Base-by-base conservation (phyloP, 2,797 vertebrate genomes). In the Holocentrus rufus region DNA sequence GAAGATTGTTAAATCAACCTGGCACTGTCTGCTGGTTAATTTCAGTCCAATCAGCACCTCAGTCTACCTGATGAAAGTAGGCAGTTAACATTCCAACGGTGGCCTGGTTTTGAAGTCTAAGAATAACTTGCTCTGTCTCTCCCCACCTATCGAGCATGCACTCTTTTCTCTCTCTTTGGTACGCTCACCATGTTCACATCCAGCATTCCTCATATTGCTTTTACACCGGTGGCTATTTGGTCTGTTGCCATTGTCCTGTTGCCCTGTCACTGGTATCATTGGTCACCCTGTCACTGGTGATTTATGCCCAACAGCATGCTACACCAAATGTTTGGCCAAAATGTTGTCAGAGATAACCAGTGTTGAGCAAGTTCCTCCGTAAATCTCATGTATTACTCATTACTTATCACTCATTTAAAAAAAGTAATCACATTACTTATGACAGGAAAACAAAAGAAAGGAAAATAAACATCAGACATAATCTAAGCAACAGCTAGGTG, bases 81-180 rank as follows among this genome's bases (percentile, higher is more conserved):
- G 17, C 63, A 61, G 69, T 73, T 73, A 57, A 69, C 49, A 18
- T 69, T 77, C 79, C 71, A 73, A 52, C 77, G 58, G 58, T 87
- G 88, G 69, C 89, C 90, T 90, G 77, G 79, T 86, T 87, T 89
- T 80, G 27, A 80, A 63, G 57, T 79, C 89, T 86, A 92, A 92
- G 87, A 91, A 89, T 88, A 92, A 80, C 80, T 85, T 78, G 61
- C 58, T 76, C 67, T 73, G 46, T 66, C 61, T 86, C 36, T 30
- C 63, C 63, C 70, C 68, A 79, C 50, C 22, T 60, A 31, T 9
- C 54, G 64, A 72, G 58, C 23, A 52, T 9, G 23, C n/a, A n/a
- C 52, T 59, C 25, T 14, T 52, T 13, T 25, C 36, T 65, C 8
- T 59, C 53, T 55, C 36, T 46, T 15, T 71, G 56, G 9, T 25